Evolutionary conservation across 2,797 vertebrate species (phyloP), one percentile per base, ranked within the genome.

Genomic region (Tauraco hartlaubi): DNA sequence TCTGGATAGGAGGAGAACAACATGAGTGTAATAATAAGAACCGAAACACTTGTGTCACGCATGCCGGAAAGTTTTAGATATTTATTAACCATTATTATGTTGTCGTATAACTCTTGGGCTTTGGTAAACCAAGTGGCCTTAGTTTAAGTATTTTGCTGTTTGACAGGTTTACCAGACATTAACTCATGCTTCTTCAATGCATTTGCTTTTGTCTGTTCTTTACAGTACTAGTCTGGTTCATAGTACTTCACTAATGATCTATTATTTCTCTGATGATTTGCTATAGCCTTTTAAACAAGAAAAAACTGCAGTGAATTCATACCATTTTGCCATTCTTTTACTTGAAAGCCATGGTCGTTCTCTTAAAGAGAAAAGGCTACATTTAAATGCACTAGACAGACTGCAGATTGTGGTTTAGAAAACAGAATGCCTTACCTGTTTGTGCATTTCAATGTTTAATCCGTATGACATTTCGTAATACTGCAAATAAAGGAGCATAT

Each of bases 391-490:
- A 72, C 4, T 44, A 59, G 9, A 83, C 22, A 91, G 26, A 86
- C 23, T 21, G 12, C 11, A 69, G 29, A 85, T 82, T 58, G 39
- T 13, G 9, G 16, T 55, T 85, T 92, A 93, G 58, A 88, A 96
- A 93, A 77, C 18, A 87, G 82, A 93, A 92, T 80, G 74, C 82
- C 98, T 98, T 98, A 99, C 98, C 98, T 99, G 99, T 98, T 99
- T 99, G 97, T 99, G 99, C 99, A 99, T 99, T 98, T 99, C 99
- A 92, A 99, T 99, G 98, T 99, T 99, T 98, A 99, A 99, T 97
- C 99, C 99, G 69, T 99, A 99, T 2, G 99, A 99, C 99, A 99
- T 99, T 98, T 99, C 99, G 86, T 99, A 99, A 97, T 99, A 99
- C 99, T 99, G 98, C 44, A 95, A 98, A 95, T 41, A 97, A 90